phyloP scores from a whole-genome alignment of 2,797 vertebrate genomes.

The Holocentrus rufus region DNA sequence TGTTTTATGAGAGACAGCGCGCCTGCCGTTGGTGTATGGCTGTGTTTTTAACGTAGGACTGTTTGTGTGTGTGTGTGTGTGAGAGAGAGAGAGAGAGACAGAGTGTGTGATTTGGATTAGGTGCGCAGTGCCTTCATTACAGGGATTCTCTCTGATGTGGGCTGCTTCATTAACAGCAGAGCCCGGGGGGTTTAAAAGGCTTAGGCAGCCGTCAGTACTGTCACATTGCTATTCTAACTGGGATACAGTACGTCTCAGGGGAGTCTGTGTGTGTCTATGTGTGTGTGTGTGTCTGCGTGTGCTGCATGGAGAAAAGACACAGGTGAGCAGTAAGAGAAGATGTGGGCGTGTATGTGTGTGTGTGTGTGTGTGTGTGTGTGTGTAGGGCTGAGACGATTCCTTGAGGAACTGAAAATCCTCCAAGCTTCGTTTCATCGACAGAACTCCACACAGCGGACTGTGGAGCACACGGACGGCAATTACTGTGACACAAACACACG shows the following conservation, averaged over 20 bases:
- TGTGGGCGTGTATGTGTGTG: not conserved
- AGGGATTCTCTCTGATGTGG: conserved; percentile 64
- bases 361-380: too few species aligned
- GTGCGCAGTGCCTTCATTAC: conserved; percentile 65
- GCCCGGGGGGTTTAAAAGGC: conserved; percentile 63
- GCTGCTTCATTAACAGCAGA: conserved; percentile 74
- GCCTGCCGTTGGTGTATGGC: conserved; percentile 17
- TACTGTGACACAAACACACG: too few species aligned
- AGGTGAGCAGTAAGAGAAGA: not conserved
- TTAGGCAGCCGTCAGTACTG: conserved; percentile 69
- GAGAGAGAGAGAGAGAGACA: not conserved
- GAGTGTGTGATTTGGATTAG: conserved; percentile 49
- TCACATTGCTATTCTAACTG: conserved; percentile 68
- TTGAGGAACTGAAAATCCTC: too few species aligned
- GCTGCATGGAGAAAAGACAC: conserved; percentile 29
- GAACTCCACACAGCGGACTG: too few species aligned
- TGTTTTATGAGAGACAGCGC: conserved; percentile 32
- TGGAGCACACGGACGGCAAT: too few species aligned
- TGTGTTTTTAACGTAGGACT: conserved; percentile 24
- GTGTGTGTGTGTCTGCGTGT: conserved; percentile 8
- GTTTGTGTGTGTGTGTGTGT: conserved; percentile 16
- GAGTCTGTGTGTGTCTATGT: conserved; percentile 36
- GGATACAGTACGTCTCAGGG: conserved; percentile 45
- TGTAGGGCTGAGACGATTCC: too few species aligned
- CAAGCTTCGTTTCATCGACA: too few species aligned